Conservation (phyloP, 1,140 invertebrate genomes). For the Drosophila athabasca region DNA sequence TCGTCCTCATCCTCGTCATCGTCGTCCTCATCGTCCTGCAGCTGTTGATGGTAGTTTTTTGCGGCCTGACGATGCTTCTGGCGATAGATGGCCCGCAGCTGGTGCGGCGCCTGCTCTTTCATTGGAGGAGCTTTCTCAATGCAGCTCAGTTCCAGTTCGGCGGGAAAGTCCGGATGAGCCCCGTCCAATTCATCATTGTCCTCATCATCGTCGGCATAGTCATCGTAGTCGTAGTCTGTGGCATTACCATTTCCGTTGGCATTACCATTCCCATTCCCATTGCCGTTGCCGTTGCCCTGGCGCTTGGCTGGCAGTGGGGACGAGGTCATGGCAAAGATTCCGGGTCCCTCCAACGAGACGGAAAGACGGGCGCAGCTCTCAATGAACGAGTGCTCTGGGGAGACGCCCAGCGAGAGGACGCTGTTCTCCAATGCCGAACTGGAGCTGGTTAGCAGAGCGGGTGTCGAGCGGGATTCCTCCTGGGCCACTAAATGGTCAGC, state of each 20-base stretch:
- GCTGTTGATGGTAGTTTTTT: constrained; percentile 34
- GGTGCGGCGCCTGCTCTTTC: constrained; percentile 27
- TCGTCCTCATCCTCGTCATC: constrained; percentile 77
- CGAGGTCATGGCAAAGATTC: constrained; percentile 78
- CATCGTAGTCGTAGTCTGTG: constrained; percentile 77
- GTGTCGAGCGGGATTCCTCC: constrained; percentile 94
- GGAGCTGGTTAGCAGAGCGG: constrained; percentile 88
- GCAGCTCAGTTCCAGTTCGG: constrained; percentile 65
- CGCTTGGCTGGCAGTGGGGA: constrained; percentile 70
- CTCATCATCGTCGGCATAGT: constrained; percentile 70
- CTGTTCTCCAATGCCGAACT: constrained; percentile 85
- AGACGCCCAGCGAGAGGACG: constrained; percentile 89
- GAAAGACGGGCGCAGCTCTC: constrained; percentile 94
- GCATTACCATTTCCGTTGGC: constrained; percentile 54
- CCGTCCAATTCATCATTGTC: constrained; percentile 71
- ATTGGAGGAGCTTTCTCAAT: constrained; percentile 10
- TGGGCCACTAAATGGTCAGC: constrained; percentile 83
- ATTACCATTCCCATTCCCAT: constrained; percentile 51
- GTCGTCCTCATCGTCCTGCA: constrained; percentile 66
- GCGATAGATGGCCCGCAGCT: constrained; percentile 41
- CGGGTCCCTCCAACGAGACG: constrained; percentile 90
- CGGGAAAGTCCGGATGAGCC: constrained; percentile 52
- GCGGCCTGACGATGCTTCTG: constrained; percentile 38
- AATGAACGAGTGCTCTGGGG: constrained; percentile 92
- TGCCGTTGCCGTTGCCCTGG: constrained; percentile 49